Base-by-base conservation (phyloP, 2,113 vertebrate species). In the Camelus dromedarius region DNA sequence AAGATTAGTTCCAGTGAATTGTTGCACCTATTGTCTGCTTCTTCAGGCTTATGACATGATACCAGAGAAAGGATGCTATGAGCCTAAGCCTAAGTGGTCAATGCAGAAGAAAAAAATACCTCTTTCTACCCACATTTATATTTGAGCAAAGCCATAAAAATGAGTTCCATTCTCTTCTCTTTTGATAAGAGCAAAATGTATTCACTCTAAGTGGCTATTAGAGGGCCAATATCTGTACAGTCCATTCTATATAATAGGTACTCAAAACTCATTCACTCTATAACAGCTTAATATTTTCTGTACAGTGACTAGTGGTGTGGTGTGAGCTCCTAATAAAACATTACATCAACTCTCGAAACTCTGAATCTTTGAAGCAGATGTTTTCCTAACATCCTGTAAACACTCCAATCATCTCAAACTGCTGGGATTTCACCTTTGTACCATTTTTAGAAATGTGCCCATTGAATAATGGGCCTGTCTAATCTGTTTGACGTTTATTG, bases 401-500 rank as follows among this genome's bases (percentile, higher is more conserved):
- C 96, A 97, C 95, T 96, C 97, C 97, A 98, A 85, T 97, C 96
- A 96, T 96, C 97, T 97, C 91, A 94, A 97, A 96, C 84, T 87
- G 93, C 97, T 93, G 82, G 66, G 69, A 92, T 96, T 97, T 98
- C 97, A 97, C 97, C 98, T 98, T 96, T 97, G 93, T 84, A 81
- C 87, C 38, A 28, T 88, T 97, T 97, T 97, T 93, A 97, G 96
- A 95, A 96, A 96, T 93, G 89, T 79, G 89, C 69, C 90, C 86
- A 87, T 86, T 97, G 98, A 98, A 95, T 97, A 97, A 97, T 96
- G 92, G 87, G 72, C 89, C 95, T 96, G 90, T 97, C 97, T 95
- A 97, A 97, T 98, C 93, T 97, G 60, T 92, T 95, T 96, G 97
- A 97, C 92, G 11, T 96, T 97, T 98, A 98, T 97, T 97, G 97